Evolutionary conservation across 2,113 vertebrate species (phyloP), one percentile per base, ranked within the genome.

Genomic region (Sialia sialis): DNA sequence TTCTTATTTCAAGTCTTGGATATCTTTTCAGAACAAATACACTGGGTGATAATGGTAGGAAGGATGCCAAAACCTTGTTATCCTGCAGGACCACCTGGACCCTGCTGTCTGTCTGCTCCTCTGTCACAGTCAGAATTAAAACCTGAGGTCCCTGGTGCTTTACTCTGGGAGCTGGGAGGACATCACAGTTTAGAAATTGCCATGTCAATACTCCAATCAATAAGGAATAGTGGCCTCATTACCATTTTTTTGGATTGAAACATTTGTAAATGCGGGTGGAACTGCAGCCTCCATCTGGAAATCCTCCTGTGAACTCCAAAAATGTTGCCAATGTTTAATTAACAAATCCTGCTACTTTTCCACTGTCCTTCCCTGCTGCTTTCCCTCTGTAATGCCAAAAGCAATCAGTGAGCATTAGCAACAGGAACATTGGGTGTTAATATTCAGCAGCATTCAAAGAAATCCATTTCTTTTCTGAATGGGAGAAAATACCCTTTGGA

Each of bases 191-290:
- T 59, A 90, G 86, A 60, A 93, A 96, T 92, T 92, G 70, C 73
- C 43, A 30, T 52, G 81, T 86, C 90, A 78, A 17, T 68, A 75
- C 91, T 91, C 29, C 72, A 32, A 67, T 91, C 62, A 44, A 56
- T 89, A 93, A 87, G 56, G 89, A 96, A 91, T 86, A 97, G 97
- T 97, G 96, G 96, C 97, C 97, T 97, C 96, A 56, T 95, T 90
- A 12, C 74, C 46, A 26, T 84, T 93, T 84, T 93, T 39, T 39
- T 41, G 49, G 59, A 95, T 83, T 83, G 67, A 94, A 93, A 90
- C 54, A 8, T 89, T 95, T 95, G 77, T 89, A 69, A 91, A 85
- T 64, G n/a, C 0, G 64, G 79, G 32, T 69, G 80, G 60, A 94
- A 79, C 72, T 90, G 93, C 92, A 92, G 79, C 49, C 49, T 66